Base-by-base conservation (phyloP, 2,113 vertebrate genomes). In the Pundamilia nyererei region DNA sequence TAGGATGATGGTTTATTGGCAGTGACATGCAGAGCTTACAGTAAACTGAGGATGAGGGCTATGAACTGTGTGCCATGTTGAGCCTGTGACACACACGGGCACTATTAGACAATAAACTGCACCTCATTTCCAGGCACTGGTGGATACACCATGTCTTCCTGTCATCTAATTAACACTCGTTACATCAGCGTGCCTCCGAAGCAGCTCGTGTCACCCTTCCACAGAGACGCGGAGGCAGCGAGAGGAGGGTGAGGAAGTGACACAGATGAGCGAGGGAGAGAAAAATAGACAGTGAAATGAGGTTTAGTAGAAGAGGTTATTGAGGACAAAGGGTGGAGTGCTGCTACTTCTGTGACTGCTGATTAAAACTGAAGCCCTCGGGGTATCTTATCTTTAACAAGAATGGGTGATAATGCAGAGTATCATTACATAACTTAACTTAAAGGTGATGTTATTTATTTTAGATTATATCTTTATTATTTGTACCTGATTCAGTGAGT, bases 141-240 rank as follows among this genome's bases (percentile, higher is more conserved):
- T 81, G 55, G 33, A 87, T 13, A 11, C 53, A 31, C 7, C 55
- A 9, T 7, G 17, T 80, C 70, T 86, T 82, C 82, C 82, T 19
- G 86, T 62, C 72, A 29, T 79, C 86, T 79, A 33, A 93, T 92
- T 91, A 88, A 62, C 86, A 81, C 80, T 77, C 3, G 2, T 45
- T 45, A 35, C 51, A 42, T 87, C 77, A 40, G 15, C 77, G n/a
- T 21, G 24, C 9, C 1, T 80, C 29, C 17, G 1, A 80, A 82
- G 49, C 85, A 45, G 58, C 79, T 82, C 82, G 40, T 62, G 58
- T 80, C 77, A 42, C 4, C 42, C 68, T 19, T 75, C 42, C 72
- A 51, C 72, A 77, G 72, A 51, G 72, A 33, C 4, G 9, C 1
- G 6, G 26, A 56, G 51, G 26, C 40, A 81, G 53, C 54, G 7